These are phyloP conservation scores for Oryzaephilus surinamensis DNA, from an alignment of 1,140 invertebrate genomes.

Conservation along the genomic window DNA sequence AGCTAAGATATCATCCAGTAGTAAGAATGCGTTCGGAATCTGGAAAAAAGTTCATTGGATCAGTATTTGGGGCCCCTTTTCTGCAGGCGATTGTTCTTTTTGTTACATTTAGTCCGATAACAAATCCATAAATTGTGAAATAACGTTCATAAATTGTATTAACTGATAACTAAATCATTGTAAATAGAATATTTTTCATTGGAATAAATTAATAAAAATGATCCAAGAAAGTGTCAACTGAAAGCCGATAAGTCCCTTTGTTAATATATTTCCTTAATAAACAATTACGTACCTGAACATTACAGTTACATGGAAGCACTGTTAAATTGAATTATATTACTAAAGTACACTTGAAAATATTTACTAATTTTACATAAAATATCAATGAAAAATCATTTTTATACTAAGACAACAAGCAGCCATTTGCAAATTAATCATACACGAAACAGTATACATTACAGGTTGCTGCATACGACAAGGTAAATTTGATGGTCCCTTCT, in stretches of 20 bases:
- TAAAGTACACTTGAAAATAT: neutral
- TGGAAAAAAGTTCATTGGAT: neutral
- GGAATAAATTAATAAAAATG: too few species aligned
- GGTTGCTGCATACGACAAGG: too few species aligned
- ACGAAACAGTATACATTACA: too few species aligned
- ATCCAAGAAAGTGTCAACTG: too few species aligned
- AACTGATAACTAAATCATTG: too few species aligned
- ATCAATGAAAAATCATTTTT: slow-evolving; percentile 17
- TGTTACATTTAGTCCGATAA: neutral
- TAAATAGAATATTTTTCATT: too few species aligned
- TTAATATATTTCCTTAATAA: neutral
- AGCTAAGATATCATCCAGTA: slow-evolving; percentile 11
- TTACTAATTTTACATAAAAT: slow-evolving; percentile 5
- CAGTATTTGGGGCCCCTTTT: neutral
- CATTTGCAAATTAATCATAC: slow-evolving; percentile 18
- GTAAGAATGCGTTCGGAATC: slow-evolving; percentile 7
- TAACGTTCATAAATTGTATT: too few species aligned
- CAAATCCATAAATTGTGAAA: too few species aligned
- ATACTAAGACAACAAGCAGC: slow-evolving; percentile 13
- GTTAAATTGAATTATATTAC: neutral
- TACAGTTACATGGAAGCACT: slow-evolving; percentile 11
- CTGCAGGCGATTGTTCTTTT: neutral
- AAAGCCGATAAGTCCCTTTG: neutral
- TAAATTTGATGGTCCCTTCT: neutral
- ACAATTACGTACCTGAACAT: slow-evolving; percentile 15